These are phyloP conservation scores for Halcyon smyrnensis DNA, from an alignment of 2,797 vertebrate species.

Conservation along the genomic window DNA sequence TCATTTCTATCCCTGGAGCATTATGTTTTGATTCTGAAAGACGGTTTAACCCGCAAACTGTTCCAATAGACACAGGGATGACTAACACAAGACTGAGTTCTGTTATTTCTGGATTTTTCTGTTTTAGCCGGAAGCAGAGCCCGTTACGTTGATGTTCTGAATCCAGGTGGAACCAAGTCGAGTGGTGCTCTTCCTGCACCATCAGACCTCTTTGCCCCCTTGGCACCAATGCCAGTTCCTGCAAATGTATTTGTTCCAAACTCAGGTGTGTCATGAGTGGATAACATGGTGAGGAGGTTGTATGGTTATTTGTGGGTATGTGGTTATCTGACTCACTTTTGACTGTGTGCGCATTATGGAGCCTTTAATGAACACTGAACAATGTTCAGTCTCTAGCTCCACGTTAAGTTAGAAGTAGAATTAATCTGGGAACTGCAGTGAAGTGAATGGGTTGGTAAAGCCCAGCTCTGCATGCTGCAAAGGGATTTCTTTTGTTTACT, in stretches of 20 bases:
- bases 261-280: constrained; percentile 64
- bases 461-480: background rate
- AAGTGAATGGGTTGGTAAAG: background rate
- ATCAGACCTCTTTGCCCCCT: constrained; percentile 89
- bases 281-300: background rate
- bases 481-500: no score
- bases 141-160: constrained; percentile 93
- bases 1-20: background rate
- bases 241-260: constrained; percentile 83
- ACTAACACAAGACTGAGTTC: background rate
- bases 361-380: background rate
- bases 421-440: background rate
- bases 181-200: constrained; percentile 80
- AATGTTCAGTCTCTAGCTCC: background rate
- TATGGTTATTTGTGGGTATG: accelerated
- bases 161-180: constrained; percentile 83
- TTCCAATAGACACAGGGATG: background rate
- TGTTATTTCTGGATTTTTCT: background rate
- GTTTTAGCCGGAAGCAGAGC: constrained; percentile 82
- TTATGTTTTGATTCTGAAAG: background rate
- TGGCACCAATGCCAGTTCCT: constrained; percentile 93
- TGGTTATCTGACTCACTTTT: background rate
- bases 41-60: background rate
- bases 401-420: background rate
- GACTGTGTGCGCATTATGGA: background rate